Evolutionary conservation across 2,113 vertebrate species (phyloP), one percentile per base, ranked within the genome.

Genomic region (Cinclus cinclus): DNA sequence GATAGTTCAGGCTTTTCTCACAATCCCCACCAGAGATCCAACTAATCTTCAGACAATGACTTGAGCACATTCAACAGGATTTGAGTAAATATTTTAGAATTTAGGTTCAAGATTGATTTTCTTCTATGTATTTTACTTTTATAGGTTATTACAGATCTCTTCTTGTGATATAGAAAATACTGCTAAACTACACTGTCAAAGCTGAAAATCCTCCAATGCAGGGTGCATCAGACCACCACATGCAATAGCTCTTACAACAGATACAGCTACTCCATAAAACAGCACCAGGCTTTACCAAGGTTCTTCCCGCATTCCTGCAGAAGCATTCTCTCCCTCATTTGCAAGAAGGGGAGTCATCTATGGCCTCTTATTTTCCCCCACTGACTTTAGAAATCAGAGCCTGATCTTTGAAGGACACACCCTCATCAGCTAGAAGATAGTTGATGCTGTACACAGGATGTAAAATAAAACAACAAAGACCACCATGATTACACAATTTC

Each of bases 171-270:
- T 2, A 10, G 35, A 69, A 93, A 80, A 83, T 49, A 49, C 4
- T 46, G 64, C 37, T 42, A 70, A 65, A 69, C 18, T 74, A 65
- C 31, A 46, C 0, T 0, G 63, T 22, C 25, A 77, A 80, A 89
- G 31, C 19, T 49, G 50, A 62, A 86, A 91, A 50, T 19, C 21
- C 53, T 88, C 30, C 37, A 56, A 3, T 27, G 15, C 4, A 23
- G 12, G 56, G 69, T 28, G 5, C 24, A 63, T 59, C 2, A 3
- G 23, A 71, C 18, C 13, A 42, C 30, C 14, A 55, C 0, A 0
- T 12, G 22, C 33, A 87, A 63, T 5, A 44, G 44, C 33, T 82
- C 41, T 31, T 44, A 28, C 5, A 50, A 52, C 35, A 82, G n/a
- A 63, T 11, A 31, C n/a, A 85, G 74, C 30, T 47, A 68, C 35